Evolutionary conservation across 1,140 invertebrate genomes (phyloP), one percentile per base, ranked within the genome.

Genomic region (Drosophila kohkoa): DNA sequence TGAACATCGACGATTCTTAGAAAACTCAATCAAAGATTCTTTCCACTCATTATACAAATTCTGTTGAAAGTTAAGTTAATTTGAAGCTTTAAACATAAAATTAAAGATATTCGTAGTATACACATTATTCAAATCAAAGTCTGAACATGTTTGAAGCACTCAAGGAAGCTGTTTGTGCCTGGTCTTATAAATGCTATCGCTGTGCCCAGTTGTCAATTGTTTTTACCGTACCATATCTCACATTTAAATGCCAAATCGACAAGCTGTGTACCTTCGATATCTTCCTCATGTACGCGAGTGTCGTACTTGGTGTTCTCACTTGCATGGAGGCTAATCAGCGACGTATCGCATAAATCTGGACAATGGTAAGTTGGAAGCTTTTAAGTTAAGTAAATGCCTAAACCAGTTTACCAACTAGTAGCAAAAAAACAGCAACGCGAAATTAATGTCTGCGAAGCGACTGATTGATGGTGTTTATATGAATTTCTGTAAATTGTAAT

Each of bases 391-490:
- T 64, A 49, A 71, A 55, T 55, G 30, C 32, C 51, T 41, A 63
- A 79, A 76, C 77, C 74, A 41, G 68, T 79, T 72, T 30, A 28
- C 13, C 13, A 75, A 46, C 43, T 60, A 48, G 38, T 48, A 28
- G 51, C 10, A 41, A 51, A 15, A 43, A 28, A 28, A 41, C 20
- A 60, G 11, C 32, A 32, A 32, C 35, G 35, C n/a, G n/a, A 41
- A 75, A 75, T 74, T 65, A 71, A 65, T 59, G 32, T 60, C 46
- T 73, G 52, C 66, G 57, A 52, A 35, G 38, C 13, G 43, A 49
- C 48, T 81, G 81, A 88, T 83, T 75, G 80, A 88, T 88, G 83
- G 76, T 68, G 76, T 74, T 51, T 32, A 41, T 48, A 57, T 64
- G 57, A 76, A 49, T n/a, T 54, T 48, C 38, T 46, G 54, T 57